phyloP scores from a whole-genome alignment of 2,888 invertebrate genomes.

The Podabrus alpinus region DNA sequence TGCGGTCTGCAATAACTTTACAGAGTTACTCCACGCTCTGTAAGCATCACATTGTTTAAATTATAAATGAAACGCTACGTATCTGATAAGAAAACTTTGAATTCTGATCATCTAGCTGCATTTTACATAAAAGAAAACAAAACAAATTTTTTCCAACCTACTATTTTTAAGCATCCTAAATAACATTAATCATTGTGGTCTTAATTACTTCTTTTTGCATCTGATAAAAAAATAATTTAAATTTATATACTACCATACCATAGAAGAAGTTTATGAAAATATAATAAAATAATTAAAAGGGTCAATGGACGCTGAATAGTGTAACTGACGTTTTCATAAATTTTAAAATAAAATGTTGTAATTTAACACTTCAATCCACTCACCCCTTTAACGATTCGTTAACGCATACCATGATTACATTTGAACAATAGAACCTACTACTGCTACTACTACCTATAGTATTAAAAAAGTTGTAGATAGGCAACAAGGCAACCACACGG shows the following conservation, averaged over 20 bases:
- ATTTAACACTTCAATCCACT: too few relatives aligned
- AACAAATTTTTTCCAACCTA: neutral
- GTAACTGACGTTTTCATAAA: too few relatives aligned
- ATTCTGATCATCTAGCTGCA: neutral
- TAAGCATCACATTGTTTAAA: neutral
- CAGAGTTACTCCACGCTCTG: neutral
- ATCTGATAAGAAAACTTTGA: neutral
- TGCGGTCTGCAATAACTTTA: neutral
- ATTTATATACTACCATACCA: too few relatives aligned
- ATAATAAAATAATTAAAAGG: neutral
- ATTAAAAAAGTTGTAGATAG: neutral
- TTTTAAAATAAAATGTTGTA: too few relatives aligned
- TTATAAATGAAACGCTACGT: neutral
- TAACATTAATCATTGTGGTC: neutral
- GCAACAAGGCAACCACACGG: neutral
- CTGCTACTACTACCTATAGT: too few relatives aligned
- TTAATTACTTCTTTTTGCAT: neutral
- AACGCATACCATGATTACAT: too few relatives aligned
- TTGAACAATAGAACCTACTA: too few relatives aligned
- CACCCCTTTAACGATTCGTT: too few relatives aligned
- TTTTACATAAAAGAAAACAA: neutral
- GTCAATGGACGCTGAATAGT: too few relatives aligned
- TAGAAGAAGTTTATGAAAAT: too few relatives aligned
- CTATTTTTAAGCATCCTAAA: neutral
- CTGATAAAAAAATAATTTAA: neutral